These are phyloP conservation scores for Zeugodacus cucurbitae DNA, from an alignment of 1,140 invertebrate species.

Conservation along the genomic window DNA sequence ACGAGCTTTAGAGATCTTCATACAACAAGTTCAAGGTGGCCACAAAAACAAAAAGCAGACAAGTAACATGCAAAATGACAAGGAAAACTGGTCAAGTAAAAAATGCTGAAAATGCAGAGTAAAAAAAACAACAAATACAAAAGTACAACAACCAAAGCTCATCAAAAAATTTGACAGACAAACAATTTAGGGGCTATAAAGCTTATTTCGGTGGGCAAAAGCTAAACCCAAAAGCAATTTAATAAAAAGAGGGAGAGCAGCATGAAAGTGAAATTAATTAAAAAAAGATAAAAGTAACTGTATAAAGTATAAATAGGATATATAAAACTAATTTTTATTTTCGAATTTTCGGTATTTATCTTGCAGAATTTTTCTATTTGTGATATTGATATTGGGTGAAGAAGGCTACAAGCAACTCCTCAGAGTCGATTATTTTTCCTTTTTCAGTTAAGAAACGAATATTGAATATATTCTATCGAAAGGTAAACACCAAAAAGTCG, in stretches of 20 bases:
- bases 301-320: too few species aligned
- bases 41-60: background rate
- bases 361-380: too few species aligned
- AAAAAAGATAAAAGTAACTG: too few species aligned
- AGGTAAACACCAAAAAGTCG: too few species aligned
- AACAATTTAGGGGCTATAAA: background rate
- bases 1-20: background rate
- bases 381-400: too few species aligned
- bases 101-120: background rate
- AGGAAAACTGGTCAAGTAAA: background rate
- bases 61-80: background rate
- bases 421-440: too few species aligned
- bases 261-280: background rate
- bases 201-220: background rate
- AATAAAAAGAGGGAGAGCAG: background rate
- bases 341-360: too few species aligned
- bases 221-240: background rate
- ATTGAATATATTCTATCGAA: too few species aligned
- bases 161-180: background rate
- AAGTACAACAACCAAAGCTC: too few species aligned
- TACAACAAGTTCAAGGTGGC: constrained; percentile 8
- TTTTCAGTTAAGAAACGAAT: too few species aligned
- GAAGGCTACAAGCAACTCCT: too few species aligned
- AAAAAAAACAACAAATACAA: background rate
- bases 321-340: too few species aligned